Conservation (phyloP, 2,888 invertebrate species). For the Molorchus minor region DNA sequence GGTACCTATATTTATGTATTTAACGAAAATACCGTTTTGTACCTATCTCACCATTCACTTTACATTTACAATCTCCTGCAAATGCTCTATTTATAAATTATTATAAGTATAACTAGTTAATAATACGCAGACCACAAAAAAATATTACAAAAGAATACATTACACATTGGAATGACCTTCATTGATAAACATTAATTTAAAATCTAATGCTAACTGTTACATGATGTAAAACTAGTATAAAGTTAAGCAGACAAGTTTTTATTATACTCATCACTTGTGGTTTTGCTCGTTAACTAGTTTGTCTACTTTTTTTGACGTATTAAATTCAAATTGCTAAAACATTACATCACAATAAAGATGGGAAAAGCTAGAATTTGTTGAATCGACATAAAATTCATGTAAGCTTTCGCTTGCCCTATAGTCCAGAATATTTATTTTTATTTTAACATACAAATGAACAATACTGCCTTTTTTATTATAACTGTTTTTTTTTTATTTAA, state of each 20-base stretch:
- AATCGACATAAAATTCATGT: constrained; percentile 1
- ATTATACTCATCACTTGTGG: background rate
- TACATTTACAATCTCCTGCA: background rate
- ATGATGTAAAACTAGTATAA: constrained; percentile 17
- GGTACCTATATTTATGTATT: no score
- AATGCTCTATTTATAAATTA: no score
- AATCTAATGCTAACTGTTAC: constrained; percentile 17
- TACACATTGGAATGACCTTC: constrained; percentile 16
- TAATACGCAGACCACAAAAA: no score
- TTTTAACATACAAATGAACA: no score
- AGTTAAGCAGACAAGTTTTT: constrained; percentile 7
- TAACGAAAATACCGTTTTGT: no score
- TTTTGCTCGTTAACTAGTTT: background rate
- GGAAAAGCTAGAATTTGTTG: background rate
- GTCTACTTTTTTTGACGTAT: background rate
- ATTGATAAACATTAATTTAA: constrained; percentile 18
- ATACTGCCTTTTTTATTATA: no score
- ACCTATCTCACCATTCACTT: no score
- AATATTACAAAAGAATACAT: background rate
- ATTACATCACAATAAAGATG: constrained; percentile 14
- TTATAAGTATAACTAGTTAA: no score
- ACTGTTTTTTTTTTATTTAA: no score
- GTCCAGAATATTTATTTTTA: background rate
- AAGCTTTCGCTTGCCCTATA: background rate
- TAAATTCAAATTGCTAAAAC: background rate